These are phyloP conservation scores for Mustela nigripes DNA, from an alignment of 2,113 vertebrate genomes.

Conservation along the genomic window DNA sequence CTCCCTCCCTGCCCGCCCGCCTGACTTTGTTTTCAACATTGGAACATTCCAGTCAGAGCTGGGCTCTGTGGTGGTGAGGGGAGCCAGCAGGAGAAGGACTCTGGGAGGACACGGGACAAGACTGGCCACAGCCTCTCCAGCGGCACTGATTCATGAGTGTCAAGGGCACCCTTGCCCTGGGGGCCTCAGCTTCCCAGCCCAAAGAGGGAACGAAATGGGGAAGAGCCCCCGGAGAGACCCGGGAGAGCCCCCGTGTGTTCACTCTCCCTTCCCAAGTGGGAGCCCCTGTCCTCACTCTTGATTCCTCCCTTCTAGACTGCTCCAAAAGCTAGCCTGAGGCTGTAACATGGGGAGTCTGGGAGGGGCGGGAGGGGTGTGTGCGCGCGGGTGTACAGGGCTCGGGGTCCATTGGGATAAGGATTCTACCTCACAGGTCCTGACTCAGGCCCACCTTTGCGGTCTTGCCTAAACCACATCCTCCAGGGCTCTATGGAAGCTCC, in stretches of 20 bases:
- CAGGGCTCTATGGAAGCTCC: not conserved
- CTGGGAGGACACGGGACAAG: not conserved
- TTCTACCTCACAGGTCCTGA: not conserved
- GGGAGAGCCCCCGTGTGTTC: not conserved
- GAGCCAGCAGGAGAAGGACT: not conserved
- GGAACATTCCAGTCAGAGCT: not conserved
- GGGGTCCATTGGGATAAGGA: rapidly evolving
- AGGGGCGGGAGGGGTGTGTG: not conserved
- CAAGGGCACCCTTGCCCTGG: not conserved
- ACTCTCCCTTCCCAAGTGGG: not conserved
- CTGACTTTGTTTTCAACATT: not conserved
- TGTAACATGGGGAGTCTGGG: not conserved
- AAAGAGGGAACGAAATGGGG: not conserved
- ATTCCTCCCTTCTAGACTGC: not conserved
- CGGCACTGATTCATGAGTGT: rapidly evolving
- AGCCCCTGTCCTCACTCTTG: no score
- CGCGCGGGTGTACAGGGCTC: rapidly evolving
- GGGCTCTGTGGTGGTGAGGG: not conserved
- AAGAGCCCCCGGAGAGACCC: not conserved
- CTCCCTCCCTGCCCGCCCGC: not conserved
- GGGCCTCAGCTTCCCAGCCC: not conserved
- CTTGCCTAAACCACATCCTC: not conserved
- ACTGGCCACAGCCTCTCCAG: not conserved
- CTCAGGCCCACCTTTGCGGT: not conserved
- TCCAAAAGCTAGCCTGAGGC: not conserved